Percentiles rank a stretch among this genome's conserved stretches.
Evolutionary conservation across 2,888 invertebrate species (phyloP).

Genomic region (Myopa tessellatipennis): DNA sequence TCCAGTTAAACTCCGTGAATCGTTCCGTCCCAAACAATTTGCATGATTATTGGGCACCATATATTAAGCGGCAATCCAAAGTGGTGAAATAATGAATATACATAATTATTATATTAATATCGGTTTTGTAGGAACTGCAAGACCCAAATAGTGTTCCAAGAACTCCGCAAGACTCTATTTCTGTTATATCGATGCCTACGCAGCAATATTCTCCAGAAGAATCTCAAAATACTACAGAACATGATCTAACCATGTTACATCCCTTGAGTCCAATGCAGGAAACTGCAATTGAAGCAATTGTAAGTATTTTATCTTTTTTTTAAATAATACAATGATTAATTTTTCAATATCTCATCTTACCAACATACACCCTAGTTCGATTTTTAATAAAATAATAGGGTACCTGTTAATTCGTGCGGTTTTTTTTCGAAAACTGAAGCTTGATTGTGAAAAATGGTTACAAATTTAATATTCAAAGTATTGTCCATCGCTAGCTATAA

Average conservation of each 20-base stretch:
- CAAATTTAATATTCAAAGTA: too few relatives aligned
- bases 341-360: too few relatives aligned
- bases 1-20: constrained; percentile 88
- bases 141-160: constrained; percentile 72
- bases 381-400: too few relatives aligned
- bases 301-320: constrained; percentile 43
- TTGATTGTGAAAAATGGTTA: too few relatives aligned
- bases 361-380: too few relatives aligned
- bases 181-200: constrained; percentile 61
- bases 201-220: constrained; percentile 60
- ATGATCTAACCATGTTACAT: constrained; percentile 71
- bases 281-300: constrained; percentile 72
- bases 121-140: constrained; percentile 54
- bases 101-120: background rate
- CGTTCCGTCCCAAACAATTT: constrained; percentile 72
- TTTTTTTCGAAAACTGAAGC: too few relatives aligned
- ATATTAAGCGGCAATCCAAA: constrained; percentile 74
- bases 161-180: constrained; percentile 72
- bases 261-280: constrained; percentile 81
- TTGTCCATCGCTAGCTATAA: too few relatives aligned
- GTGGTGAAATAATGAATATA: constrained; percentile 59
- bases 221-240: constrained; percentile 49
- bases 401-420: too few relatives aligned
- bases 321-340: too few relatives aligned
- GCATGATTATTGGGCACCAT: constrained; percentile 89